phyloP scores from a whole-genome alignment of 2,113 vertebrate species.

The Malurus melanocephalus region DNA sequence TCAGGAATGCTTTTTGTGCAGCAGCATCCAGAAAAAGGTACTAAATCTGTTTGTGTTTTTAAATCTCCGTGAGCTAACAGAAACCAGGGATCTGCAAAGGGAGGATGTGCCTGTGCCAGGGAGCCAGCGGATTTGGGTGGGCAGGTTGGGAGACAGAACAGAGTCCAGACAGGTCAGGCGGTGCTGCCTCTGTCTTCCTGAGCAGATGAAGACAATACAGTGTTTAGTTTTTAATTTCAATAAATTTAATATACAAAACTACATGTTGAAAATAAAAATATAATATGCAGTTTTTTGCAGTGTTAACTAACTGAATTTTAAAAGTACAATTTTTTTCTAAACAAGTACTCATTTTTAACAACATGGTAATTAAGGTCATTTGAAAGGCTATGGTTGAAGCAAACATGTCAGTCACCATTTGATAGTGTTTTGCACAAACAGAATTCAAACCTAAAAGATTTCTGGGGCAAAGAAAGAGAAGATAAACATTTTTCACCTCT shows the following conservation, averaged over 20 bases:
- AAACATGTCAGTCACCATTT: slow-evolving; percentile 64
- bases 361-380: slow-evolving; percentile 70
- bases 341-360: slow-evolving; percentile 71
- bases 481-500: slow-evolving; percentile 46
- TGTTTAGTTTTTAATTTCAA: slow-evolving; percentile 65
- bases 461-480: slow-evolving; percentile 39
- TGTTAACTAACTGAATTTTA: slow-evolving; percentile 75
- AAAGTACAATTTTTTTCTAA: slow-evolving; percentile 70
- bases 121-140: background rate
- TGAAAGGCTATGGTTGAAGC: slow-evolving; percentile 71
- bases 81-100: background rate
- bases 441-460: slow-evolving; percentile 53
- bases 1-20: background rate
- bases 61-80: background rate
- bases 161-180: background rate
- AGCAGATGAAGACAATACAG: slow-evolving; percentile 61
- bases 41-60: background rate
- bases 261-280: slow-evolving; percentile 75
- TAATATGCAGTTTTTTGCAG: slow-evolving; percentile 68
- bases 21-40: background rate
- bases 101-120: background rate
- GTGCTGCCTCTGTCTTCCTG: slow-evolving; percentile 51
- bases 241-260: slow-evolving; percentile 75
- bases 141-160: background rate
- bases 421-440: slow-evolving; percentile 64